A percentile compares a stretch with the other conserved stretches of the same genome.
Evolutionary conservation across 1,140 invertebrate genomes (phyloP).

Genomic region (Choristoneura fumiferana): DNA sequence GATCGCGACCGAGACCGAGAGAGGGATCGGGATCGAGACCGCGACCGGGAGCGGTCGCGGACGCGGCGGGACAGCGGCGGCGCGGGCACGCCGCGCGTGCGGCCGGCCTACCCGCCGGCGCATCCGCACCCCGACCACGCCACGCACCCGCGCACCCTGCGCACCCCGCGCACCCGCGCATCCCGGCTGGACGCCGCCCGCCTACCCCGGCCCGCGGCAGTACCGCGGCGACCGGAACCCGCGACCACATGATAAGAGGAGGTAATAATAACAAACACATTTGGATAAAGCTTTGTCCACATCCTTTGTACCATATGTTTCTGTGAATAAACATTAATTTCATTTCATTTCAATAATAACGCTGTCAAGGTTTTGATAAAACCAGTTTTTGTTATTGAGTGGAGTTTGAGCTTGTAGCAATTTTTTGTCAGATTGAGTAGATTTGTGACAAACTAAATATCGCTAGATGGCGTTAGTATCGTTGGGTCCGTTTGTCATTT

Average conservation of each 20-base stretch:
- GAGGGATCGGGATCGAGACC: conserved; percentile 58
- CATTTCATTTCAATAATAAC: too few relatives aligned
- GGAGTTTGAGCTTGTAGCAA: too few relatives aligned
- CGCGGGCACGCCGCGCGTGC: conserved; percentile 39
- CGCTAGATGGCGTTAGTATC: too few relatives aligned
- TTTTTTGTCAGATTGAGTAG: too few relatives aligned
- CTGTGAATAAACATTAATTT: too few relatives aligned
- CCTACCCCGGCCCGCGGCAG: conserved; percentile 63
- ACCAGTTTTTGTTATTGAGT: too few relatives aligned
- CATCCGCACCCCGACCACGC: conserved; percentile 52
- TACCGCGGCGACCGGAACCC: conserved; percentile 65
- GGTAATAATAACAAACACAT: too few relatives aligned
- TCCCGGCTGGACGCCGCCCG: conserved; percentile 57
- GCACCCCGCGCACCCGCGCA: conserved; percentile 32
- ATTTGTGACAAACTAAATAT: too few relatives aligned
- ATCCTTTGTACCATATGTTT: too few relatives aligned
- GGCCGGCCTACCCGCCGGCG: conserved; percentile 45
- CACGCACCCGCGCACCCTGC: conserved; percentile 35
- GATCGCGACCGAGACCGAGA: conserved; percentile 67
- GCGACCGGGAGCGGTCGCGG: conserved; percentile 56
- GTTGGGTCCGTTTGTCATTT: too few relatives aligned
- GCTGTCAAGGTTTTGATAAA: too few relatives aligned
- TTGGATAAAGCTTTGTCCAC: too few relatives aligned
- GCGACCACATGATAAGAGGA: conserved; percentile 67
- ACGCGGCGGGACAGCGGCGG: conserved; percentile 69